Evolutionary conservation across 2,797 vertebrate genomes (phyloP).

Genomic region (Odontamblyopus rebecca): DNA sequence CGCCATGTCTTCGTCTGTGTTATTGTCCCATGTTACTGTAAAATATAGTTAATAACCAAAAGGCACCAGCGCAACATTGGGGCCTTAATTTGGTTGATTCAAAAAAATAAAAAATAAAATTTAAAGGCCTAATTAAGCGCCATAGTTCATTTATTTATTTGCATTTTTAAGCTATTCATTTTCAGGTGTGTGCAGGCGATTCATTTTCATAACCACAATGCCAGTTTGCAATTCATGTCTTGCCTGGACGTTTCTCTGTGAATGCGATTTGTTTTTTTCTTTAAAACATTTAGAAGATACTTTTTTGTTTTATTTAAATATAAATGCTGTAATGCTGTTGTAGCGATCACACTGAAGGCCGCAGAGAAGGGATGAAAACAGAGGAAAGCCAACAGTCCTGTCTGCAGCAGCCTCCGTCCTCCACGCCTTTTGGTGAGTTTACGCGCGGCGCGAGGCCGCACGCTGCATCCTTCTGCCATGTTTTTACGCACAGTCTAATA

Average conservation of each 20-base stretch:
- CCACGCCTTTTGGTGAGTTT: conserved; percentile 79
- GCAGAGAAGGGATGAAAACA: conserved; percentile 86
- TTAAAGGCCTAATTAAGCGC: background rate
- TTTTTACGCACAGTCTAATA: background rate
- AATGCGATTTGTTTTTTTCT: background rate
- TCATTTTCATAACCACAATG: background rate
- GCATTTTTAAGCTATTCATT: background rate
- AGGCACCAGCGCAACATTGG: background rate
- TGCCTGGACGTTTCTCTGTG: background rate
- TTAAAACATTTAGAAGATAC: background rate
- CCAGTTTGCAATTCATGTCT: background rate
- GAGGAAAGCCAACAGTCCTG: conserved; percentile 86
- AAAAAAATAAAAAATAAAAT: background rate
- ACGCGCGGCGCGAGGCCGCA: conserved; percentile 1
- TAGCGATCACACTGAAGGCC: conserved; percentile 78
- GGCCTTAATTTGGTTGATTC: background rate
- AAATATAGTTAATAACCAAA: background rate
- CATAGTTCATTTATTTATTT: background rate
- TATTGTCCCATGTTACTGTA: background rate
- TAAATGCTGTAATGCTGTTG: background rate
- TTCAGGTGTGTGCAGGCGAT: background rate
- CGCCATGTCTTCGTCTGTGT: background rate
- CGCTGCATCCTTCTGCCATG: background rate
- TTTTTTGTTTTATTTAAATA: background rate
- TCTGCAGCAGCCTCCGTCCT: conserved; percentile 81